These are phyloP conservation scores for Patella caerulea DNA, from an alignment of 2,888 invertebrate genomes.

Conservation along the genomic window DNA sequence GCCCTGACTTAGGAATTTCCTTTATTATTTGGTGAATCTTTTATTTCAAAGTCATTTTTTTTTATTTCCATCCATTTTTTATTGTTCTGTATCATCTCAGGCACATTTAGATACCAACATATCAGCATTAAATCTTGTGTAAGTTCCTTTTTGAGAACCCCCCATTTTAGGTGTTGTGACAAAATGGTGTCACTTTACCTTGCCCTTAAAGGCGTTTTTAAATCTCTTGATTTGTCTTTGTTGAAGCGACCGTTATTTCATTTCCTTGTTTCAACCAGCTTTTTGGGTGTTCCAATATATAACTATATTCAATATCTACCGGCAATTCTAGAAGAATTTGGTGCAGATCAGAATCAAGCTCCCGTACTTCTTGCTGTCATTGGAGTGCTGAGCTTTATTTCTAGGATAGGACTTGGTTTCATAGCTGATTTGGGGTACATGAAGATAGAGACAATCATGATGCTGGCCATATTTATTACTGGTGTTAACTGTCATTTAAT, in stretches of 20 bases:
- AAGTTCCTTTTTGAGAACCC: too few species aligned
- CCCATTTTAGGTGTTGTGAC: too few species aligned
- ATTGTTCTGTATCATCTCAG: too few species aligned
- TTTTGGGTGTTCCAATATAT: background rate
- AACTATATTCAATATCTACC: conserved; percentile 20
- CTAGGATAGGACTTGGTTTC: conserved; percentile 25
- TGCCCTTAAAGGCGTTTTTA: background rate
- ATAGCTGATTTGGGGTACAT: conserved; percentile 30
- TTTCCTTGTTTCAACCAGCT: background rate
- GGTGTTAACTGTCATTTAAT: background rate
- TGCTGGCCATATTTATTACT: background rate
- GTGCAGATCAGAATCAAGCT: conserved; percentile 16
- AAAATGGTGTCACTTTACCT: too few species aligned
- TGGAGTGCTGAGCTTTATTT: conserved; percentile 30
- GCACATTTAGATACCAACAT: too few species aligned
- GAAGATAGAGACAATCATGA: conserved; percentile 5
- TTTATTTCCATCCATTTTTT: too few species aligned
- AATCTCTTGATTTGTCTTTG: background rate
- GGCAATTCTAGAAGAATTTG: conserved; percentile 24
- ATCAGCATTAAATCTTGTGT: too few species aligned
- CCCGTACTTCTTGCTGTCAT: conserved; percentile 28
- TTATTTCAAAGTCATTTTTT: too few species aligned
- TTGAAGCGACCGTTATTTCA: background rate
- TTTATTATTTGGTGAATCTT: too few species aligned
- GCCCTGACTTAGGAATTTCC: too few species aligned